Evolutionary conservation across 1,140 invertebrate genomes (phyloP).

Genomic region (Drosophila paulistorum): DNA sequence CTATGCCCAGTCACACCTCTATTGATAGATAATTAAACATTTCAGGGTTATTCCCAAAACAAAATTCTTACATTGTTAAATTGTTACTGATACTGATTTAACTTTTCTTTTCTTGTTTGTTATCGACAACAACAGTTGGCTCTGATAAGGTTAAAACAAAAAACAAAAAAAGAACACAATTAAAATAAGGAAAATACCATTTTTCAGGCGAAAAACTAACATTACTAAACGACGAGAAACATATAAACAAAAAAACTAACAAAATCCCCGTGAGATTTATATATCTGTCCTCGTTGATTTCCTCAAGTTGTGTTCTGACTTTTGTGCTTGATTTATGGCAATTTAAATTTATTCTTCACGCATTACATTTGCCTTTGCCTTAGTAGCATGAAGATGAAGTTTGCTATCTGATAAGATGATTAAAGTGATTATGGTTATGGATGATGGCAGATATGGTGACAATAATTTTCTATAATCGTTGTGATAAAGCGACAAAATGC

Average conservation of each 20-base stretch:
- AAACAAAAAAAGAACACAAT: neutral
- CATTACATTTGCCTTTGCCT: constrained; percentile 54
- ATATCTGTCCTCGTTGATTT: constrained; percentile 27
- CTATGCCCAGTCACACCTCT: neutral
- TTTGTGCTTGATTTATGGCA: constrained; percentile 53
- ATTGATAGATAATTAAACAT: constrained; percentile 5
- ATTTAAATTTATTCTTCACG: constrained; percentile 73
- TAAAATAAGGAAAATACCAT: constrained; percentile 20
- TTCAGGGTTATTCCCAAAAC: constrained; percentile 20
- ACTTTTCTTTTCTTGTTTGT: constrained; percentile 22
- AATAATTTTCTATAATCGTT: neutral
- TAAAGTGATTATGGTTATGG: neutral
- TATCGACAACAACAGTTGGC: constrained; percentile 38
- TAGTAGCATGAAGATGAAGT: constrained; percentile 1
- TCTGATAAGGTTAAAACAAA: constrained; percentile 31
- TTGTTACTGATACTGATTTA: constrained; percentile 3
- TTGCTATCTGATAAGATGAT: constrained; percentile 1
- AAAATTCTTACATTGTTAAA: constrained; percentile 28
- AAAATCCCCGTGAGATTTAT: constrained; percentile 66
- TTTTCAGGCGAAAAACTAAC: constrained; percentile 1
- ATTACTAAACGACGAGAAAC: neutral
- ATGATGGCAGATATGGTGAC: neutral
- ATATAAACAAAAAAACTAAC: neutral
- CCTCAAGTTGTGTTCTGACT: neutral
- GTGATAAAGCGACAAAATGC: neutral